A percentile compares a stretch with the other conserved stretches of the same genome.
These are phyloP conservation scores for Tenualosa thibaudeaui DNA, from an alignment of 2,797 vertebrate species.

Conservation along the genomic window DNA sequence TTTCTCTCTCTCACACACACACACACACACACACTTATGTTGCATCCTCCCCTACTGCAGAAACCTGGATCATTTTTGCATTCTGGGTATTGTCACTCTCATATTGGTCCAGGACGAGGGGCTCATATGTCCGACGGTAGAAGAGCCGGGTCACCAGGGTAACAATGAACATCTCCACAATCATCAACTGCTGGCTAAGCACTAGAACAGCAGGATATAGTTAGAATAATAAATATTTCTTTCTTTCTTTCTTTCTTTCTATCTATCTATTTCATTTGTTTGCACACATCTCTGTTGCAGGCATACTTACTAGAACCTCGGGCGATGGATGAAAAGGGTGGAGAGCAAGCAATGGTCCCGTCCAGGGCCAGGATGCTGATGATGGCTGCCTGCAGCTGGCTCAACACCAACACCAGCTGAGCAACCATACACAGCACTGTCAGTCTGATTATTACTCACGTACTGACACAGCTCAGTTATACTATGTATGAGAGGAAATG, in stretches of 20 bases:
- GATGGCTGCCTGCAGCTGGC: constrained; percentile 83
- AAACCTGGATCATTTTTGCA: constrained; percentile 45
- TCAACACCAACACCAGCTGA: constrained; percentile 82
- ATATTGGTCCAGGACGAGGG: constrained; percentile 52
- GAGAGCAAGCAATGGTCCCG: constrained; percentile 78
- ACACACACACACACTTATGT: constrained; percentile 29
- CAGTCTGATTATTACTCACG: not conserved
- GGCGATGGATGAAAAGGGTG: constrained; percentile 80
- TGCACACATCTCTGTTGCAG: not conserved
- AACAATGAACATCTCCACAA: constrained; percentile 88
- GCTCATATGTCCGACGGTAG: constrained; percentile 75
- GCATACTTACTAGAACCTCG: constrained; percentile 80
- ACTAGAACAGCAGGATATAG: constrained; percentile 61
- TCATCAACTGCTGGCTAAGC: constrained; percentile 83
- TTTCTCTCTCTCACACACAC: not conserved
- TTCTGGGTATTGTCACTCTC: constrained; percentile 59
- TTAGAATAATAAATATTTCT: not conserved
- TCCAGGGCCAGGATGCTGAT: constrained; percentile 80
- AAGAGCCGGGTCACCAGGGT: constrained; percentile 74
- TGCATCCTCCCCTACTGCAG: constrained; percentile 39
- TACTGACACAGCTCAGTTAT: too few species aligned
- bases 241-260: not conserved
- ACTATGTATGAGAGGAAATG: not conserved
- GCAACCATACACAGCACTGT: constrained; percentile 35
- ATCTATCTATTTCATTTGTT: not conserved